Percentiles rank a stretch among this genome's conserved stretches.
These are phyloP conservation scores for Brachionus manjavacas DNA, from an alignment of 1,140 invertebrate species.

Conservation along the genomic window DNA sequence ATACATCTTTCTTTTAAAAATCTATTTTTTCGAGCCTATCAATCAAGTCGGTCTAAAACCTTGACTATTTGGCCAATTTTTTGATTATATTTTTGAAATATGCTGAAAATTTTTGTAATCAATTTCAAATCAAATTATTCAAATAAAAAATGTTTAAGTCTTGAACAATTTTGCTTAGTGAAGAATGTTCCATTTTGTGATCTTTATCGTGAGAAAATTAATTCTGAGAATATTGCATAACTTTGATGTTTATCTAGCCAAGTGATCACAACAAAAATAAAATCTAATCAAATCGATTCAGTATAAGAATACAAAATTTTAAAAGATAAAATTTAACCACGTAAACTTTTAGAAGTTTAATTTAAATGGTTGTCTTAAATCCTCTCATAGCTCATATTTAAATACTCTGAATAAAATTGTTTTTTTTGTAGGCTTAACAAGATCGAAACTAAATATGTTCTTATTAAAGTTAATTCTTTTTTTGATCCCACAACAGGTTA, in stretches of 20 bases:
- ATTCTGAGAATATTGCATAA: not conserved
- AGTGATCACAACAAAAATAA: not conserved
- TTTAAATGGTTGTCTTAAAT: not conserved
- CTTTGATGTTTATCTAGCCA: constrained; percentile 1
- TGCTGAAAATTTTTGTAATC: not conserved
- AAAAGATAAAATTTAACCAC: not conserved
- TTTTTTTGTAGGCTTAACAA: not conserved
- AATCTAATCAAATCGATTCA: not conserved
- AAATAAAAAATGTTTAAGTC: not conserved
- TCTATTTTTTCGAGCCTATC: not conserved
- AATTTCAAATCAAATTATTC: no score
- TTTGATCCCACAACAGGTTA: not conserved
- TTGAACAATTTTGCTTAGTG: not conserved
- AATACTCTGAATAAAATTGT: not conserved
- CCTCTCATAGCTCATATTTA: not conserved
- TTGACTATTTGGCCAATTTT: not conserved
- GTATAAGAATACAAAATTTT: not conserved
- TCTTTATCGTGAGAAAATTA: not conserved
- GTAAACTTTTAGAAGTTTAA: not conserved
- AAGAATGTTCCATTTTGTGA: not conserved
- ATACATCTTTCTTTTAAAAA: not conserved
- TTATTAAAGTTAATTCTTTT: not conserved
- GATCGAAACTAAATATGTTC: not conserved
- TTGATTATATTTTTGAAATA: not conserved
- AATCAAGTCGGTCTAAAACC: not conserved